Percentiles rank a stretch among this genome's conserved stretches.
These are phyloP conservation scores for Rissa tridactyla DNA, from an alignment of 2,113 vertebrate genomes.

Conservation along the genomic window DNA sequence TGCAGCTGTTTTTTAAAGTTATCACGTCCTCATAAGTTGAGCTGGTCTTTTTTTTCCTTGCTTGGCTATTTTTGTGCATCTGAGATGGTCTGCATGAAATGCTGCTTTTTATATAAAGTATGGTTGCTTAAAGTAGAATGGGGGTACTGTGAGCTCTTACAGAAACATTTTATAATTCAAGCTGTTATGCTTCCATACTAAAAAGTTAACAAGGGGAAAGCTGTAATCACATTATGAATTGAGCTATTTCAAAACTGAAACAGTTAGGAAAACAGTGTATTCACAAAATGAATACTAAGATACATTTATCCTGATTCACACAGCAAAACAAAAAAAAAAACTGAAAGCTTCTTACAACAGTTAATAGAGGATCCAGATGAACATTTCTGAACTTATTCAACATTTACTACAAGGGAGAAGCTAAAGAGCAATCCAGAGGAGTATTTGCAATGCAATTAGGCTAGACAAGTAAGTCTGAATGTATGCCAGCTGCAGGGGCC, in stretches of 20 bases:
- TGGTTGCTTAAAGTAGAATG: constrained; percentile 42
- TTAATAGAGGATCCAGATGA: constrained; percentile 30
- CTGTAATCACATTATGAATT: constrained; percentile 58
- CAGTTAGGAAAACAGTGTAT: constrained; percentile 11
- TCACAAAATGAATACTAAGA: constrained; percentile 43
- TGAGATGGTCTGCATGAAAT: constrained; percentile 36
- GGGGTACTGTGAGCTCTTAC: background rate
- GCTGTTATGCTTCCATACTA: constrained; percentile 20
- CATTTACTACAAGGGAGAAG: constrained; percentile 26
- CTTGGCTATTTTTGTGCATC: constrained; percentile 35
- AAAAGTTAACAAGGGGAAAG: constrained; percentile 63
- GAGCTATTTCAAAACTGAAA: constrained; percentile 53
- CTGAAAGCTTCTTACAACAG: constrained; percentile 5
- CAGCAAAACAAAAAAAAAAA: constrained; percentile 19
- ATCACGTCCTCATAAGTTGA: constrained; percentile 20
- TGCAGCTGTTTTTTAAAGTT: constrained; percentile 37
- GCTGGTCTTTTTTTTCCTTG: constrained; percentile 18
- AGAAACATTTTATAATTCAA: constrained; percentile 59
- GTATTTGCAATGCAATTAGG: constrained; percentile 82
- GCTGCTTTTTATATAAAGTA: constrained; percentile 44
- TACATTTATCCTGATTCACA: constrained; percentile 11
- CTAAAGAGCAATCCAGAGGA: constrained; percentile 57
- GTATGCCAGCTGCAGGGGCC: constrained; percentile 72
- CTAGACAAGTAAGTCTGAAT: constrained; percentile 70
- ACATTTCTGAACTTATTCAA: constrained; percentile 54